Conservation (phyloP, 2,113 vertebrate genomes). For the Rousettus leschenaultii region DNA sequence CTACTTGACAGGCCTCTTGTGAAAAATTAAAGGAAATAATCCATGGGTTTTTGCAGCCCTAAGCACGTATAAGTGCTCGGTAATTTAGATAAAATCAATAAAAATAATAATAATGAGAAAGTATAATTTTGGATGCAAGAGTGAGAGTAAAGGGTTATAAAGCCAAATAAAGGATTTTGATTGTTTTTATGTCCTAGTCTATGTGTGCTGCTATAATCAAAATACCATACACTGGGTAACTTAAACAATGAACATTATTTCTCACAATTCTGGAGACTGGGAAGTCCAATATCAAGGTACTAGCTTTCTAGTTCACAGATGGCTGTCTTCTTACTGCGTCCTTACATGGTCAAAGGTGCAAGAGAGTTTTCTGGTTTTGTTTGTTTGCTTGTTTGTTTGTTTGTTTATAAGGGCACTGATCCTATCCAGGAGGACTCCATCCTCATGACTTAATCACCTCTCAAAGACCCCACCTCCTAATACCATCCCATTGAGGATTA, state of each 20-base stretch:
- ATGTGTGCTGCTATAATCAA: background rate
- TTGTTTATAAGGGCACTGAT: background rate
- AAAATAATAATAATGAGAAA: background rate
- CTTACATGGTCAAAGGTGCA: background rate
- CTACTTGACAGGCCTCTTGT: background rate
- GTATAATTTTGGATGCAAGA: background rate
- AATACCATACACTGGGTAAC: background rate
- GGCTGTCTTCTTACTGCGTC: background rate
- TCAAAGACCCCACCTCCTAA: background rate
- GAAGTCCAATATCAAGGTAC: background rate
- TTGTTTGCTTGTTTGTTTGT: background rate
- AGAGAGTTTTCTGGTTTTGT: background rate
- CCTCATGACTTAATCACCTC: background rate
- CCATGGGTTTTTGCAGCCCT: background rate
- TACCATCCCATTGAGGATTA: background rate
- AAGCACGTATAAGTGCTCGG: background rate
- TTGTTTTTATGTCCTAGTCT: background rate
- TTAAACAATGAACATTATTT: background rate
- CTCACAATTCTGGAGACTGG: background rate
- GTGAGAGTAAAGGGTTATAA: background rate
- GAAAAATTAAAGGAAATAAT: background rate
- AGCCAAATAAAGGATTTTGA: background rate
- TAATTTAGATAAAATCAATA: background rate
- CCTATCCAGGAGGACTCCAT: background rate
- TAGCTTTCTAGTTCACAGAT: background rate